These are phyloP conservation scores for Potorous gilbertii DNA, from an alignment of 2,797 vertebrate genomes.

Conservation along the genomic window DNA sequence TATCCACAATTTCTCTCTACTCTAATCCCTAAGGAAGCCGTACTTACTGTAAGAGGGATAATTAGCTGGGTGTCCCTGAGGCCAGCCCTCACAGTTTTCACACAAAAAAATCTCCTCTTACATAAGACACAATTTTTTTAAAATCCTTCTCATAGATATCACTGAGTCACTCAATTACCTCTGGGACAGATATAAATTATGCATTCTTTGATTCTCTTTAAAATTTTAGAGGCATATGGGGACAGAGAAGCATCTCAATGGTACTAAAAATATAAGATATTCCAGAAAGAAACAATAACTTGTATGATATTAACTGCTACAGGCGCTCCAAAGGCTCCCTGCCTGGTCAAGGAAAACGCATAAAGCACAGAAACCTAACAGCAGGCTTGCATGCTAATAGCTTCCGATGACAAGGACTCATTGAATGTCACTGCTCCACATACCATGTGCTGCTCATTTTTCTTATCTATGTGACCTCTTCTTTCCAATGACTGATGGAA, in stretches of 20 bases:
- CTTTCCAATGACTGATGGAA: constrained; percentile 81
- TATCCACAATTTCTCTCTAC: constrained; percentile 61
- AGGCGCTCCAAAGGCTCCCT: constrained; percentile 73
- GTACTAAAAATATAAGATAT: constrained; percentile 80
- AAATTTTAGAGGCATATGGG: constrained; percentile 83
- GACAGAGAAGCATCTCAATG: constrained; percentile 78
- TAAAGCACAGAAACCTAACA: constrained; percentile 77
- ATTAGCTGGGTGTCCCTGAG: constrained; percentile 80
- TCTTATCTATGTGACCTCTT: constrained; percentile 83
- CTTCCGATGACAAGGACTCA: constrained; percentile 83
- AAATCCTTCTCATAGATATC: constrained; percentile 78
- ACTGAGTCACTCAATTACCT: constrained; percentile 83
- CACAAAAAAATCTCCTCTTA: constrained; percentile 80
- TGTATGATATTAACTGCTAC: constrained; percentile 77
- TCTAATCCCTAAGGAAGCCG: constrained; percentile 64
- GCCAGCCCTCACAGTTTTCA: constrained; percentile 74
- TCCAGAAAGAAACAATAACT: constrained; percentile 83
- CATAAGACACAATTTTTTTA: constrained; percentile 79
- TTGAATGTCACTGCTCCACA: constrained; percentile 82
- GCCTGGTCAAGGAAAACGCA: constrained; percentile 81
- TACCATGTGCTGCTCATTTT: constrained; percentile 77
- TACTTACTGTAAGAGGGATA: constrained; percentile 71
- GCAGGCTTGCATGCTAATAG: constrained; percentile 83
- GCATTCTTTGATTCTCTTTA: constrained; percentile 83
- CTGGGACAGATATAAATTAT: constrained; percentile 85